Evolutionary conservation across 64 coral and sea anemone genomes (phyloP).

Genomic region (Pocillopora verrucosa): DNA sequence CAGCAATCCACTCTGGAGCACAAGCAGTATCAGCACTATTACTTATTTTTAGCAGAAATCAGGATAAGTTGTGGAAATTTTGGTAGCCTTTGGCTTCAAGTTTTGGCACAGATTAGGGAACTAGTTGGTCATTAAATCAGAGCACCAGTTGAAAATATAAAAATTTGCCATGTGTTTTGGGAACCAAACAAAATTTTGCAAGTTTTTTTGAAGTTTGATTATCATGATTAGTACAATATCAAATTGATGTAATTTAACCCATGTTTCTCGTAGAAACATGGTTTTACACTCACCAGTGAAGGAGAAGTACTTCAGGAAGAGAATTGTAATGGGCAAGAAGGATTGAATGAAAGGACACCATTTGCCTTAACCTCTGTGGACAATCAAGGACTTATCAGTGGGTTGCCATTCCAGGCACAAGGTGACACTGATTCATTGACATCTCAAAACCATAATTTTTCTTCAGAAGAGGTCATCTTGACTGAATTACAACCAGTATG

Average conservation of each 20-base stretch:
- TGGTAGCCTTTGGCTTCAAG: too few species aligned
- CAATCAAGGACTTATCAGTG: not conserved
- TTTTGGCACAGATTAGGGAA: too few species aligned
- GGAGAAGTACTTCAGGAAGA: not conserved
- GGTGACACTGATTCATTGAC: not conserved
- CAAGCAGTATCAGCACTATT: too few species aligned
- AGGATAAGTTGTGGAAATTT: too few species aligned
- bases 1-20: too few species aligned
- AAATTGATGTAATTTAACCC: not conserved
- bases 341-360: not conserved
- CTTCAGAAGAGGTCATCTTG: conserved; percentile 3
- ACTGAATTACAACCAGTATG: conserved; percentile 16
- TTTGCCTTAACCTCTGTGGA: not conserved
- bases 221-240: too few species aligned
- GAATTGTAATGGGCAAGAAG: not conserved
- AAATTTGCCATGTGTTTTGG: too few species aligned
- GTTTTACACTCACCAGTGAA: not conserved
- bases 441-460: not conserved
- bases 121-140: too few species aligned
- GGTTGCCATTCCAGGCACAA: not conserved
- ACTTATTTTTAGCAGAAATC: too few species aligned
- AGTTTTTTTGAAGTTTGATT: too few species aligned
- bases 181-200: too few species aligned
- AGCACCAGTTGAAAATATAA: too few species aligned
- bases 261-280: not conserved